Percentiles rank a stretch among this genome's conserved stretches.
Conservation (phyloP, 2,888 invertebrate genomes). For the Amblyjoppa fuscipennis region DNA sequence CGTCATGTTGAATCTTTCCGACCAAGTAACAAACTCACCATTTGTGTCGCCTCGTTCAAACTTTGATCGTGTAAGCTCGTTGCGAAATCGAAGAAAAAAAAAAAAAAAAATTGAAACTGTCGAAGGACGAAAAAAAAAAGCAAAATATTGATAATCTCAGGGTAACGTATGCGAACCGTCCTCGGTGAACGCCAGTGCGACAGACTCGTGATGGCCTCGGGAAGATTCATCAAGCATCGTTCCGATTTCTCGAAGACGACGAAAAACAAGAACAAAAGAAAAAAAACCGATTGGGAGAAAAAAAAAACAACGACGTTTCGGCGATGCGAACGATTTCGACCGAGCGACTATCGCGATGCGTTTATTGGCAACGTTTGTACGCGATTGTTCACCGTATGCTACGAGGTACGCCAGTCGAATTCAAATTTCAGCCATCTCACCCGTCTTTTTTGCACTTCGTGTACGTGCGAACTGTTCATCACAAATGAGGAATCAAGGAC, state of each 20-base stretch:
- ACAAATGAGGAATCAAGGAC: constrained; percentile 66
- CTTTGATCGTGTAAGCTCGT: neutral
- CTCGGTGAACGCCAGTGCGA: constrained; percentile 55
- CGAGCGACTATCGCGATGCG: neutral
- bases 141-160: constrained; percentile 33
- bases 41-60: constrained; percentile 6
- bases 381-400: constrained; percentile 48
- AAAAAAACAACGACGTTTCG: constrained; percentile 5
- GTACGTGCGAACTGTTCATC: constrained; percentile 69
- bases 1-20: neutral
- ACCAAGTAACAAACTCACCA: constrained; percentile 27
- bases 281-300: neutral
- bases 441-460: constrained; percentile 68
- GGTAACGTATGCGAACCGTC: constrained; percentile 60
- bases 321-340: constrained; percentile 14
- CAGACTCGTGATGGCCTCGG: constrained; percentile 54
- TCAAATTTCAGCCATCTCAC: constrained; percentile 65
- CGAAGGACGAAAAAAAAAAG: constrained; percentile 30
- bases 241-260: constrained; percentile 46
- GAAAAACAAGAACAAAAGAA: constrained; percentile 22
- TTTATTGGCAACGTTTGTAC: constrained; percentile 31
- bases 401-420: constrained; percentile 65
- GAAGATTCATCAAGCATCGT: constrained; percentile 67
- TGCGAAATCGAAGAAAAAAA: neutral
- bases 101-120: constrained; percentile 7